Percentiles rank a stretch among this genome's conserved stretches.
Evolutionary conservation across 2,113 vertebrate genomes (phyloP).

Genomic region (Salminus brasiliensis): DNA sequence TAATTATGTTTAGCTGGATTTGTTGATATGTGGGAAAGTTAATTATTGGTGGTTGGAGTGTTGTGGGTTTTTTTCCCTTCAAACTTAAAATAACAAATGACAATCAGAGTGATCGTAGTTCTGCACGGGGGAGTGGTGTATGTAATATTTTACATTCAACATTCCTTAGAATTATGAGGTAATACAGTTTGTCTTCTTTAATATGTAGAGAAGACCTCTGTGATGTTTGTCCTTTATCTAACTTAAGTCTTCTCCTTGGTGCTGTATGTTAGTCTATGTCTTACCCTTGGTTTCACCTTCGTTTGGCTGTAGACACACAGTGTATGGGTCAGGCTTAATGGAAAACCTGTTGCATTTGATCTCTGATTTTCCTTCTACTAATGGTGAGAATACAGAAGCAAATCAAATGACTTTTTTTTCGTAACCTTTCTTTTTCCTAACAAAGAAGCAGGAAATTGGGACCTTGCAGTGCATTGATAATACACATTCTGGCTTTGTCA

Average conservation of each 20-base stretch:
- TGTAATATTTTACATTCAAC: conserved; percentile 4
- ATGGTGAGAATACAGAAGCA: not conserved
- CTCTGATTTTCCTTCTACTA: not conserved
- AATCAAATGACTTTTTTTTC: not conserved
- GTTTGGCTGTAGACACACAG: not conserved
- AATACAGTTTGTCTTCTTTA: not conserved
- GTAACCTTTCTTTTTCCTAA: not conserved
- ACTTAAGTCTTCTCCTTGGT: not conserved
- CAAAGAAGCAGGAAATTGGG: not conserved
- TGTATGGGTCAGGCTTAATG: not conserved
- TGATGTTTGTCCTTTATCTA: not conserved
- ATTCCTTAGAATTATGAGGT: not conserved
- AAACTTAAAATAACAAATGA: not conserved
- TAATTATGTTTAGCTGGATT: not conserved
- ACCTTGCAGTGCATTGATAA: not conserved
- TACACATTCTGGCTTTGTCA: not conserved
- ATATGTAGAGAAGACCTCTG: not conserved
- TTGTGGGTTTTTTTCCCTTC: not conserved
- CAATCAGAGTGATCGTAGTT: not conserved
- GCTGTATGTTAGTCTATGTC: not conserved
- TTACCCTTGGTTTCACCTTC: not conserved
- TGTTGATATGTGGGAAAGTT: not conserved
- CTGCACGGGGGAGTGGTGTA: conserved; percentile 2
- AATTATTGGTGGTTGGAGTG: not conserved
- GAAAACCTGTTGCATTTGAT: not conserved